Base-by-base conservation (phyloP, 2,113 vertebrate species). In the Marmota monax region DNA sequence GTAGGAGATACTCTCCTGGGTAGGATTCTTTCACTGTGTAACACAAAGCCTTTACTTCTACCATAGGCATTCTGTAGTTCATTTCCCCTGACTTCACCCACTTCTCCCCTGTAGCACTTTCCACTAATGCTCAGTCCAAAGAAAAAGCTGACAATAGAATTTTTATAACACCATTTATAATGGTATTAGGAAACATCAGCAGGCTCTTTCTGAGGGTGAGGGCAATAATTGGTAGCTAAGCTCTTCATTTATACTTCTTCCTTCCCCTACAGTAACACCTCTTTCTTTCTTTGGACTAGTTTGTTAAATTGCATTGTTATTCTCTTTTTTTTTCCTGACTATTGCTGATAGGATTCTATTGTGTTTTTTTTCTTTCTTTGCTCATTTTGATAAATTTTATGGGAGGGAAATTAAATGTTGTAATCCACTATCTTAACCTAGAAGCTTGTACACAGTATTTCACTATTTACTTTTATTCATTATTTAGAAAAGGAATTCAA, bases 371-470 rank as follows among this genome's bases (percentile, higher is more conserved):
- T 32, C 27, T 74, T 65, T 8, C 3, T 65, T 90, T 58, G 5
- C 22, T 83, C 27, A 73, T 63, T 96, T 86, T 92, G 27, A 63
- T 88, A 92, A 58, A 91, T 86, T 90, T 86, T 90, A 63, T 61
- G 39, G 39, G 22, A 93, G 9, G 2, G 7, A 67, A 92, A 97
- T 92, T 83, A 84, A 88, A 93, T 65, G 6, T 82, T 79, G 18
- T 45, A 74, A 61, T 13, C 42, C 12, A 51, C 63, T 18, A 70
- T 56, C 13, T 88, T 79, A 76, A 82, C n/a, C 32, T 89, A 18
- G 53, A 79, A 83, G 23, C 13, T 85, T 97, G 58, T 86, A 95
- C 94, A 72, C 13, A 76, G 87, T 95, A 97, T 98, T 98, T 98
- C 93, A 98, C 96, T 97, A 97, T 80, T 93, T 95, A 80, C 96